Evolutionary conservation across 2,888 invertebrate genomes (phyloP).

Genomic region (Melitaea athalia): DNA sequence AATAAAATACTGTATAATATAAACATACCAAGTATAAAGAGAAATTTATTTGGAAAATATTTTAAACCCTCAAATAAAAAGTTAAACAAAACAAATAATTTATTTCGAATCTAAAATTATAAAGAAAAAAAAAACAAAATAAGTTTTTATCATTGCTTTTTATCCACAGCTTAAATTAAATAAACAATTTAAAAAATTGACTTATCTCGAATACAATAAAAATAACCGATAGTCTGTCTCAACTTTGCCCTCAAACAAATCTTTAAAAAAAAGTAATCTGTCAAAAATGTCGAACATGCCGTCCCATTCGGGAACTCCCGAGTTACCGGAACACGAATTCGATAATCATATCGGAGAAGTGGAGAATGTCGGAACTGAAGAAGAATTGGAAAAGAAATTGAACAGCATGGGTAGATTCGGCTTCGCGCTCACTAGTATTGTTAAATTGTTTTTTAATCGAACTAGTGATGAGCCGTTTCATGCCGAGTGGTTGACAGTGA

Average conservation of each 20-base stretch:
- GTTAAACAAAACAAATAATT: too few relatives aligned
- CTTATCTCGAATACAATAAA: too few relatives aligned
- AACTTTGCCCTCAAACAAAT: neutral
- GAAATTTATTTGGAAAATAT: too few relatives aligned
- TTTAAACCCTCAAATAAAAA: too few relatives aligned
- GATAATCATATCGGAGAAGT: constrained; percentile 58
- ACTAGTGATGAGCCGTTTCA: constrained; percentile 57
- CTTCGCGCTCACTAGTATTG: constrained; percentile 61
- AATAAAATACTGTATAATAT: too few relatives aligned
- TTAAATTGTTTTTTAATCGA: constrained; percentile 66
- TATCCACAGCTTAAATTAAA: too few relatives aligned
- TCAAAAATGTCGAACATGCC: constrained; percentile 54
- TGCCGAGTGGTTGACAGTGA: constrained; percentile 70
- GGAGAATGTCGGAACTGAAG: constrained; percentile 53
- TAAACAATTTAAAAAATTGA: too few relatives aligned
- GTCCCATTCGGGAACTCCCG: constrained; percentile 40
- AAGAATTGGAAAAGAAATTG: constrained; percentile 60
- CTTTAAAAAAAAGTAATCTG: neutral
- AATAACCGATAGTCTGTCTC: too few relatives aligned
- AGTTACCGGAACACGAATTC: constrained; percentile 50
- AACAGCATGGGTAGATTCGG: constrained; percentile 54
- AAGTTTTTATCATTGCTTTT: too few relatives aligned
- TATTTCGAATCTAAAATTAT: too few relatives aligned
- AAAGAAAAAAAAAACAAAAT: too few relatives aligned
- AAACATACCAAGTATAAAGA: too few relatives aligned